These are phyloP conservation scores for Polymixis flavicincta DNA, from an alignment of 2,888 invertebrate species.

Conservation along the genomic window DNA sequence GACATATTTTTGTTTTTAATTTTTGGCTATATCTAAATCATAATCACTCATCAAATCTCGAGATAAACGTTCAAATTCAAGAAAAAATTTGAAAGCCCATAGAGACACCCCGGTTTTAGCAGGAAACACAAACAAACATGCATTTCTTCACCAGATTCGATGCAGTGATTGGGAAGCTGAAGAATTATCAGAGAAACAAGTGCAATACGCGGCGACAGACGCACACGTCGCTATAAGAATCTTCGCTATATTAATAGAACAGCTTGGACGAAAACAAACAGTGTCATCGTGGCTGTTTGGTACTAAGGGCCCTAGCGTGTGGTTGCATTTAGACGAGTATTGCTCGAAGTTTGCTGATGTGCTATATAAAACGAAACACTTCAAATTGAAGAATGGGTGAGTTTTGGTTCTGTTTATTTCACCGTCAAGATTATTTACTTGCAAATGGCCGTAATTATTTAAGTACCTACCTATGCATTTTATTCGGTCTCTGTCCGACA, in stretches of 20 bases:
- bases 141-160: slow-evolving; percentile 83
- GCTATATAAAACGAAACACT: slow-evolving; percentile 73
- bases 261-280: slow-evolving; percentile 54
- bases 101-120: not conserved
- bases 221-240: slow-evolving; percentile 93
- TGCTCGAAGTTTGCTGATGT: slow-evolving; percentile 77
- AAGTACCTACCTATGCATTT: not conserved
- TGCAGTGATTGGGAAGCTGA: slow-evolving; percentile 95
- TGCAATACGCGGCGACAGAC: slow-evolving; percentile 94
- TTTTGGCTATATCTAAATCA: no score
- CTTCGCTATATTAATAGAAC: slow-evolving; percentile 88
- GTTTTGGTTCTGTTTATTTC: slow-evolving; percentile 28
- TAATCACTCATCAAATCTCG: no score
- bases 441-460: not conserved
- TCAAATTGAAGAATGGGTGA: slow-evolving; percentile 67
- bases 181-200: slow-evolving; percentile 90
- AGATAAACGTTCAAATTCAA: no score
- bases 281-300: slow-evolving; percentile 54
- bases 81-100: no score
- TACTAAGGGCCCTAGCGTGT: slow-evolving; percentile 54
- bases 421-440: not conserved
- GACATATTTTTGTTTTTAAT: no score
- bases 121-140: not conserved
- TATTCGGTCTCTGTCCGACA: not conserved
- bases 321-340: slow-evolving; percentile 71